Evolutionary conservation across 2,113 vertebrate genomes (phyloP), one percentile per base, ranked within the genome.

Genomic region (Brachionichthys hirsutus): DNA sequence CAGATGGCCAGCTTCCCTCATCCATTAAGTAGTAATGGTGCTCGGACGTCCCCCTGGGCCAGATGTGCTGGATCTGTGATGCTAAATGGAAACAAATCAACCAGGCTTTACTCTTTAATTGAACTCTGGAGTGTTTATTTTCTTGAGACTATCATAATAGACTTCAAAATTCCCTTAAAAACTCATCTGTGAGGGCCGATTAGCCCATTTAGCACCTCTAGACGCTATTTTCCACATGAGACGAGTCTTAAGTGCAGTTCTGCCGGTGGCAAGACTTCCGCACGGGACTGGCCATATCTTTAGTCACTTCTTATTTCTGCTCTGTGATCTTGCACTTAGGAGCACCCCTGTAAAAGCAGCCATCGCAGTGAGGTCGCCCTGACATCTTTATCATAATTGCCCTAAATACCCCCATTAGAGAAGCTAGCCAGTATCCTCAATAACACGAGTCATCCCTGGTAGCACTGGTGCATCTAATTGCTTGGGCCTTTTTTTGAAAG

Each of bases 381-480:
- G 91, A 89, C 88, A 89, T 87, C 85, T 86, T 88, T 86, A 85
- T 89, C 84, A 88, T 89, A 90, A 91, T 89, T 89, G 86, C 79
- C 81, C 85, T 84, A 89, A 90, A 91, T 89, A 85, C 85, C 80
- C 88, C 87, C 83, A 90, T 89, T 90, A 89, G 84, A 78, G 76
- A 70, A 79, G 79, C 76, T 75, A 85, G 85, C 81, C 74, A 63
- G 56, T 85, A 86, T 87, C 85, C 88, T 89, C 88, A 89, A 86
- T 90, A 90, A 91, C 87, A 89, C 82, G 40, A 83, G 86, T 87
- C 80, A 86, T 85, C 79, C 83, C 80, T 83, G 57, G 77, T 85
- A 76, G 88, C 88, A 87, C 70, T 85, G 88, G 85, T 90, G 86
- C 89, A 90, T 89, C 89, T 92, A 90, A 92, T 91, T 92, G 88